Evolutionary conservation across 2,113 vertebrate genomes (phyloP).

Genomic region (Callipepla squamata): DNA sequence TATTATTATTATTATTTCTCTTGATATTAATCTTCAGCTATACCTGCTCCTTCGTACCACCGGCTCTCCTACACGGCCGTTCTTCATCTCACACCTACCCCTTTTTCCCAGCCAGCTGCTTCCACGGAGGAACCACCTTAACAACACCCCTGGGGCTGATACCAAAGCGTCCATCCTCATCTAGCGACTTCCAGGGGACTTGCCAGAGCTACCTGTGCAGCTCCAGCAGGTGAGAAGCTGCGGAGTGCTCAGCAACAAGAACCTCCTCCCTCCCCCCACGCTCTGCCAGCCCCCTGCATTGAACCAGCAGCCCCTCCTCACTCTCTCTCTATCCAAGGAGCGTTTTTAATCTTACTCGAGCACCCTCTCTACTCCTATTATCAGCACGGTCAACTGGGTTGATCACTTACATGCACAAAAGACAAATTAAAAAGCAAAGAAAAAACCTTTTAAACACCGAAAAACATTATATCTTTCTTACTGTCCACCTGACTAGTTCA

Average conservation of each 20-base stretch:
- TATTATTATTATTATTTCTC: not conserved
- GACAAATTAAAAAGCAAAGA: not conserved
- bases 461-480: not conserved
- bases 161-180: not conserved
- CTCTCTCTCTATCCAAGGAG: not conserved
- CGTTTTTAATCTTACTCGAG: not conserved
- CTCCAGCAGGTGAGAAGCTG: not conserved
- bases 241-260: fast-evolving
- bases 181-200: not conserved
- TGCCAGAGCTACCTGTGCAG: not conserved
- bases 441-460: not conserved
- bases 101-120: not conserved
- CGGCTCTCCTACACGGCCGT: fast-evolving
- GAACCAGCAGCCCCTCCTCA: not conserved
- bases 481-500: not conserved
- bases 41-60: not conserved
- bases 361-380: not conserved
- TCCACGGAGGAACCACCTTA: fast-evolving
- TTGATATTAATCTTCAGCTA: not conserved
- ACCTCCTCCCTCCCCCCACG: not conserved
- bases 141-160: not conserved
- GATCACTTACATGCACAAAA: not conserved
- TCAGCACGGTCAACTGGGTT: not conserved
- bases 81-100: not conserved
- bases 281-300: fast-evolving